Percentiles rank a stretch among this genome's conserved stretches.
Evolutionary conservation across 2,797 vertebrate genomes (phyloP).

Genomic region (Craterocephalus amniculus): DNA sequence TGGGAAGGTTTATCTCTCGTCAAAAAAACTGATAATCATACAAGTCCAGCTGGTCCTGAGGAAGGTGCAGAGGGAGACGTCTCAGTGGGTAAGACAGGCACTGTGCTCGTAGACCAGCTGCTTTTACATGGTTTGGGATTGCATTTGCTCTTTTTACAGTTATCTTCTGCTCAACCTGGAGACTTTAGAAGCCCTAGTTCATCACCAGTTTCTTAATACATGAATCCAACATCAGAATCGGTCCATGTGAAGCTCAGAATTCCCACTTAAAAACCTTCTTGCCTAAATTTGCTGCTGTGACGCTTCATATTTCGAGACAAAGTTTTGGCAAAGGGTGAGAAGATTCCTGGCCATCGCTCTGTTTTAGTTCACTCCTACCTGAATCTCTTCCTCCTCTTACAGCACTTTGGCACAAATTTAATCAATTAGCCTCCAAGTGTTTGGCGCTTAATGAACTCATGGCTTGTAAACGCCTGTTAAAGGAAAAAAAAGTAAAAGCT

Average conservation of each 20-base stretch:
- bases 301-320: too few relatives aligned
- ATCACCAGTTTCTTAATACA: conserved; percentile 35
- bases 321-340: neutral
- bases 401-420: conserved; percentile 60
- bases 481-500: conserved; percentile 68
- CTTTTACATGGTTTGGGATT: conserved; percentile 17
- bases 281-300: too few relatives aligned
- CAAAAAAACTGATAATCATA: conserved; percentile 73
- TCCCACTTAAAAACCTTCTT: too few relatives aligned
- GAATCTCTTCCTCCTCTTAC: conserved; percentile 33
- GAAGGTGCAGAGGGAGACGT: conserved; percentile 45
- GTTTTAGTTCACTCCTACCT: conserved; percentile 46
- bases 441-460: conserved; percentile 71
- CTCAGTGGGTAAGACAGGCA: conserved; percentile 63
- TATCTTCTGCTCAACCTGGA: neutral
- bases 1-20: conserved; percentile 78
- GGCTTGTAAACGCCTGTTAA: conserved; percentile 71
- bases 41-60: conserved; percentile 41
- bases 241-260: neutral
- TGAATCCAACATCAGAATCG: conserved; percentile 51
- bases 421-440: conserved; percentile 66
- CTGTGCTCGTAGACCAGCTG: conserved; percentile 27
- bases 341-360: too few relatives aligned
- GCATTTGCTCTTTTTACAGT: conserved; percentile 7
- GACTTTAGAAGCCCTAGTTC: conserved; percentile 1